Conservation (phyloP, 2,888 invertebrate species). For the Orthonychiurus folsomi region DNA sequence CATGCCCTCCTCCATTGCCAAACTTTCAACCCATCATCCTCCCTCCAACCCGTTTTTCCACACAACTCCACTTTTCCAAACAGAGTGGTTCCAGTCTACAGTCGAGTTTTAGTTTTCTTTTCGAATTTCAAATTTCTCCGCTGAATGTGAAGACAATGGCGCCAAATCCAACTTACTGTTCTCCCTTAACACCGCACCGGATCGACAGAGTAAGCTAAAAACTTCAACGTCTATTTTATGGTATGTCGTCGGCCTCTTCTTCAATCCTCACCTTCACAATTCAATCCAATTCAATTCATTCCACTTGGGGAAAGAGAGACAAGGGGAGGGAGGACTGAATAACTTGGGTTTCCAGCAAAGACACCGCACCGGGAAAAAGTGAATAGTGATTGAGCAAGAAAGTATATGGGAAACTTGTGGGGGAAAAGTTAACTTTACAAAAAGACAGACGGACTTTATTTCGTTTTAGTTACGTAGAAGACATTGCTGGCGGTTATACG, state of each 20-base stretch:
- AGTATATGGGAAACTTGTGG: neutral
- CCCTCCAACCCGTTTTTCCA: neutral
- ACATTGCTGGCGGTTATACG: neutral
- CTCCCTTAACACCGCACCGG: too few species aligned
- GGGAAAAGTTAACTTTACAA: neutral
- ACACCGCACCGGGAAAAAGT: too few species aligned
- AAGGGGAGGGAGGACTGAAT: neutral
- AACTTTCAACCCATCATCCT: conserved; percentile 35
- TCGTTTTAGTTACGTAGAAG: neutral
- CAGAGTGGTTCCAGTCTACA: too few species aligned
- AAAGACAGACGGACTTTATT: neutral
- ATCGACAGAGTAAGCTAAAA: too few species aligned
- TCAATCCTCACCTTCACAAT: neutral
- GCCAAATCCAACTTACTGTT: neutral
- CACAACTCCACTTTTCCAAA: too few species aligned
- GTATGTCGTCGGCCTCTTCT: too few species aligned
- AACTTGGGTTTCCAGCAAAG: too few species aligned
- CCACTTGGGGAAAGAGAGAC: neutral
- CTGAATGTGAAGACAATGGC: too few species aligned
- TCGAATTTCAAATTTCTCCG: too few species aligned
- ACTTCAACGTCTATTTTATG: too few species aligned
- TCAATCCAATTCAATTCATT: neutral
- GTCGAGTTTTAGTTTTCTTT: too few species aligned
- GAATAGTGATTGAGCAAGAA: neutral
- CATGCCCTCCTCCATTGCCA: conserved; percentile 40